Conservation (phyloP, 2,888 invertebrate genomes). For the Chrysolina oricalcia region DNA sequence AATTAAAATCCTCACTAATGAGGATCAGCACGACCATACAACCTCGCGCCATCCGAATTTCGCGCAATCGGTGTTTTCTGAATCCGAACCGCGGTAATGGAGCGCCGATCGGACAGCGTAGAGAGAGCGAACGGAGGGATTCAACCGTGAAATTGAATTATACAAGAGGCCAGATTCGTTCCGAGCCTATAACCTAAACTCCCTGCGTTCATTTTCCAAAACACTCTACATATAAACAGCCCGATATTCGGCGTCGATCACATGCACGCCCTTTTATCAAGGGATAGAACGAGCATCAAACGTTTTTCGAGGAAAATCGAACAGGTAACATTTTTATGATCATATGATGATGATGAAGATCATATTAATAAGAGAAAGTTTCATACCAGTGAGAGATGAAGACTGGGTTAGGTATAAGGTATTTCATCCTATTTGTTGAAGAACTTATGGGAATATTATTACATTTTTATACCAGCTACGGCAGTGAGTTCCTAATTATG, state of each 20-base stretch:
- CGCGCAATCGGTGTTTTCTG: conserved; percentile 16
- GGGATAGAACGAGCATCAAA: not conserved
- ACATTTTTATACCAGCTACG: too few species aligned
- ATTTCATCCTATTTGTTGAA: too few species aligned
- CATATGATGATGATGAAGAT: too few species aligned
- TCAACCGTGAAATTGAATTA: conserved; percentile 73
- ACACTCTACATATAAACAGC: conserved; percentile 51
- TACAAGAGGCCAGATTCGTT: conserved; percentile 68
- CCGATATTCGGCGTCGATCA: conserved; percentile 32
- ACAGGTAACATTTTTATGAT: too few species aligned
- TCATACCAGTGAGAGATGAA: too few species aligned
- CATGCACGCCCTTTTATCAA: not conserved
- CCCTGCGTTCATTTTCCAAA: conserved; percentile 54
- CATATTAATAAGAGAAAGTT: too few species aligned
- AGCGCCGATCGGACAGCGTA: conserved; percentile 59
- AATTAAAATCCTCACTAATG: too few species aligned
- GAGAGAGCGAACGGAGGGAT: conserved; percentile 64
- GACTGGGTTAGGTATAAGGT: too few species aligned
- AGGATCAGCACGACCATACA: too few species aligned
- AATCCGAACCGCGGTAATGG: conserved; percentile 52
- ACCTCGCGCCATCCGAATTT: not conserved
- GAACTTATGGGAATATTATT: too few species aligned
- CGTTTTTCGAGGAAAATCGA: not conserved
- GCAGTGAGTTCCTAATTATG: too few species aligned
- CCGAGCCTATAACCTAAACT: conserved; percentile 53